phyloP scores from a whole-genome alignment of 2,113 vertebrate species.

The Phoenicopterus ruber region DNA sequence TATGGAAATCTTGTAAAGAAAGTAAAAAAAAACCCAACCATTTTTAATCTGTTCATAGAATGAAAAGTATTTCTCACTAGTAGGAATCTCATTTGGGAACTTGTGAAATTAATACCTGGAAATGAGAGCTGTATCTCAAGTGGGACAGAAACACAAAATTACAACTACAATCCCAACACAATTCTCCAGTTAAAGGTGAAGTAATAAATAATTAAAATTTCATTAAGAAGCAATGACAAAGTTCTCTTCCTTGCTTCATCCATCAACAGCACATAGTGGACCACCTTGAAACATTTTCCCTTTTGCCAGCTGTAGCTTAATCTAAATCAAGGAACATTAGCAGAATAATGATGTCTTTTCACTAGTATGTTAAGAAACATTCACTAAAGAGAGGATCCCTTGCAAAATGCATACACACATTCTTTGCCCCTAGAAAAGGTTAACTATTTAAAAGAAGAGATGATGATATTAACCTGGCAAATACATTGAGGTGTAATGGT shows the following conservation, averaged over 20 bases:
- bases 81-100: neutral
- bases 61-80: neutral
- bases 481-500: neutral
- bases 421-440: neutral
- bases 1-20: neutral
- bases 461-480: neutral
- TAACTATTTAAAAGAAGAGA: neutral
- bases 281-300: neutral
- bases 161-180: neutral
- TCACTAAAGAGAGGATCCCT: neutral
- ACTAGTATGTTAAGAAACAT: neutral
- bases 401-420: neutral
- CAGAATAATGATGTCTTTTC: neutral
- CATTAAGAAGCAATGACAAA: neutral
- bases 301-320: neutral
- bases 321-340: neutral
- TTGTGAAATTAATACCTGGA: neutral
- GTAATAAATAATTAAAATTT: conserved; percentile 7
- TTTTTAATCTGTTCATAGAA: neutral
- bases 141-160: neutral
- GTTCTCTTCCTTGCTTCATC: neutral
- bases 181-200: neutral
- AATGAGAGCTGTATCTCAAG: neutral
- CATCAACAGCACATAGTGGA: neutral
- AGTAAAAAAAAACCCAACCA: neutral